phyloP scores from a whole-genome alignment of 2,888 invertebrate genomes.

The Poecilus cupreus region DNA sequence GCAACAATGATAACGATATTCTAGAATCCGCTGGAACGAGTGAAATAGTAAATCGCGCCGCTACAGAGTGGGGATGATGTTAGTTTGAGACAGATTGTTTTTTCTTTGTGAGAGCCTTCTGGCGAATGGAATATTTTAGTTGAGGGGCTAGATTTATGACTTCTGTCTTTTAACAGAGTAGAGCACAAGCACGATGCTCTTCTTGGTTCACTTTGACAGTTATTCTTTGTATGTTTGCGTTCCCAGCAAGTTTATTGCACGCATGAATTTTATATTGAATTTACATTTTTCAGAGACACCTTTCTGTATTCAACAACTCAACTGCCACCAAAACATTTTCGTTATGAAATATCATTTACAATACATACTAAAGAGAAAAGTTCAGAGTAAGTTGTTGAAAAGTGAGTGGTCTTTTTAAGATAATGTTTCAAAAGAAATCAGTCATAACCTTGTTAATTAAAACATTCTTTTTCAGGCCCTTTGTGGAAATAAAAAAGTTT shows the following conservation, averaged over 20 bases:
- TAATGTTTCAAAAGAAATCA: constrained; percentile 20
- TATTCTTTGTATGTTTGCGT: constrained; percentile 49
- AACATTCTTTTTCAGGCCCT: constrained; percentile 13
- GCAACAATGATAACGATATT: constrained; percentile 18
- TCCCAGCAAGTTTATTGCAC: constrained; percentile 9
- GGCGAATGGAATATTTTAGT: constrained; percentile 60
- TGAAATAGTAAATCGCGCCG: constrained; percentile 1
- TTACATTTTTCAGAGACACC: background rate
- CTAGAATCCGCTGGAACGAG: background rate
- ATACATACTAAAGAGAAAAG: too few relatives aligned
- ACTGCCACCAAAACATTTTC: background rate
- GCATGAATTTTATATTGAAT: background rate
- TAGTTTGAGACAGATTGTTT: constrained; percentile 60
- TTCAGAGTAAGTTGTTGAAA: too few relatives aligned
- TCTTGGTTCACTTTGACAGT: constrained; percentile 34
- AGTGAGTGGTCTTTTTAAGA: too few relatives aligned
- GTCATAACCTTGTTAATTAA: constrained; percentile 23
- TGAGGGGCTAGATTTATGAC: constrained; percentile 57
- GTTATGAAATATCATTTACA: background rate
- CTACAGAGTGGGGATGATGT: constrained; percentile 36
- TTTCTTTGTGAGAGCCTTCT: constrained; percentile 59
- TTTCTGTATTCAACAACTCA: too few relatives aligned
- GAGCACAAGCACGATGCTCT: constrained; percentile 15
- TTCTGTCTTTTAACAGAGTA: constrained; percentile 57
- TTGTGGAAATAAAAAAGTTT: constrained; percentile 40